Base-by-base conservation (phyloP, 2,888 invertebrate genomes). In the Caenorhabditis sp. region DNA sequence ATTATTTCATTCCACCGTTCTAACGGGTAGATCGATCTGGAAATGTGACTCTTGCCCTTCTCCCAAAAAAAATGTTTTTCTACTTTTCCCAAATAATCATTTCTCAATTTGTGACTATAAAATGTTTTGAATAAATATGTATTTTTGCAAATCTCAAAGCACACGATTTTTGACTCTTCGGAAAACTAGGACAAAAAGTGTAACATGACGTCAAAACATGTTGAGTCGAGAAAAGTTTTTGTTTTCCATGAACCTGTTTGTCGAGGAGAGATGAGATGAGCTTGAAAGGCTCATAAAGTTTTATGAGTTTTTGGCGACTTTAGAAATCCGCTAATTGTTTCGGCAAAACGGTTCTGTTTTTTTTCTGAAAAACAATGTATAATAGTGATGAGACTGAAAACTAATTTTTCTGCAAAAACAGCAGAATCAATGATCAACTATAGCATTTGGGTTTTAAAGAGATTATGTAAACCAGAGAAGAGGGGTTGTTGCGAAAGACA, bases 1-100 rank as follows among this genome's bases (percentile, higher is more conserved):
- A 14, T 43, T 31, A 43, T 43, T n/a, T 43, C 43, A 43, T 43
- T 43, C 43, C 43, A 43, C 43, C 43, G 43, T 43, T 43, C 43
- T 43, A 43, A 43, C 43, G 43, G 43, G 43, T 43, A 43, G 43
- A 43, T 43, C 43, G 43, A 43, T 43, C 43, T 43, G 43, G 43
- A 43, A 43, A 43, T 43, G 43, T 43, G 43, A 43, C 43, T 43
- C 43, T 43, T 43, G 43, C 43, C 43, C 43, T 43, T 14, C 17
- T 14, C 43, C 43, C 43, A 10, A 12, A 5, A 5, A 43, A 31
- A 31, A 31, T 4, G 10, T 6, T 31, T 31, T 31, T 31, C 31
- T 31, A 10, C 43, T 17, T 43, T 10, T 43, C 14, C 14, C 43
- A 43, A 43, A n/a, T 5, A 43, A 31, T 31, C 31, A 31, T 31